Base-by-base conservation (phyloP, 2,888 invertebrate species). In the Aplocera efformata region DNA sequence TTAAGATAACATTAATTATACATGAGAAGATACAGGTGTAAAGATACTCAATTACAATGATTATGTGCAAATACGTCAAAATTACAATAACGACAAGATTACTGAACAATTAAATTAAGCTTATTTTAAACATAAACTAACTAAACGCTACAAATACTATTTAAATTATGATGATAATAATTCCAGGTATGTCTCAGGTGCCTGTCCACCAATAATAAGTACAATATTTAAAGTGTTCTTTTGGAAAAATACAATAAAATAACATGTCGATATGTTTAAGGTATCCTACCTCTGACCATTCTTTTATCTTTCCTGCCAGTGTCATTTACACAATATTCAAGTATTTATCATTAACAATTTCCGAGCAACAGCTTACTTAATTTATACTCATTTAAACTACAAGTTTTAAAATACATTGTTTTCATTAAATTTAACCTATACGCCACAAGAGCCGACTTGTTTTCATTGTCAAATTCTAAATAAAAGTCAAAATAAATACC, bases 221-320 rank as follows among this genome's bases (percentile, higher is more conserved):
- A 61, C 10, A 37, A 34, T 35, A 28, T 22, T 24, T 29, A 40
- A 28, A 10, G 30, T 26, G 20, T 43, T 28, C 17, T 29, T 37
- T 22, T 45, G 48, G 53, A 46, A 42, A 49, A 47, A 53, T 53
- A 55, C 37, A 53, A 32, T 45, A 53, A 56, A 51, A 36, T 49
- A 52, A 47, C 40, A 40, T 43, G 42, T 50, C 47, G 63, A 66
- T 66, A 64, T 65, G 63, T 60, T 56, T 48, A 40, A 56, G 45
- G 45, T 35, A 42, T 55, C 49, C 57, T 53, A 52, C 28, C 28
- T 31, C 23, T 33, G 23, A 28, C 21, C 33, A 24, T 41, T 21
- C 35, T 39, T 24, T 28, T 36, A 36, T 32, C 41, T 32, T 39
- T 44, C 30, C 39, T 52, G 52, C 55, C 55, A 52, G 52, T 55